Evolutionary conservation across 1,140 invertebrate species (phyloP).

Genomic region (Anagrus nilaparvatae): DNA sequence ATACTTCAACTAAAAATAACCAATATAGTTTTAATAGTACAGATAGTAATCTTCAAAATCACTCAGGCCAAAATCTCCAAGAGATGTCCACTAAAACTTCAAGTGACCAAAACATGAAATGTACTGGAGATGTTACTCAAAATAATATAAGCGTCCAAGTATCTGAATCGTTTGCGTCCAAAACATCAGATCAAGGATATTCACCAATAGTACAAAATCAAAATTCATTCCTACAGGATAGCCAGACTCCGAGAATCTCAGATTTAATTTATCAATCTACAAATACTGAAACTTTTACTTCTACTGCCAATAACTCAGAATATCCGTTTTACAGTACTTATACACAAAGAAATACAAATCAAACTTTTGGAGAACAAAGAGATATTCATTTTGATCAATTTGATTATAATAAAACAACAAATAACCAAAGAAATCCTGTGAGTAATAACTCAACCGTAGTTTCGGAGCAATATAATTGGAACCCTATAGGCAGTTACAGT

Average conservation of each 20-base stretch:
- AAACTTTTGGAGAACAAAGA: slow-evolving; percentile 3
- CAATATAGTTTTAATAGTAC: slow-evolving; percentile 2
- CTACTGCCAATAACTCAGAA: too few species aligned
- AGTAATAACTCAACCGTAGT: slow-evolving; percentile 3
- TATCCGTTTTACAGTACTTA: slow-evolving; percentile 18
- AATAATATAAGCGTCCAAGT: slow-evolving; percentile 21
- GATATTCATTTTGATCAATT: not conserved
- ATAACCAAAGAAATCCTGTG: not conserved
- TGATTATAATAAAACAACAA: slow-evolving; percentile 6
- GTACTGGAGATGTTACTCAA: slow-evolving; percentile 14
- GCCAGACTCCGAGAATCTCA: not conserved
- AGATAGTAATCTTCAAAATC: too few species aligned
- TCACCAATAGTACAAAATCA: too few species aligned
- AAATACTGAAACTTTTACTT: slow-evolving; percentile 12
- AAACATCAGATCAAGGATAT: not conserved
- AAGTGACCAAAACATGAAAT: slow-evolving; percentile 17
- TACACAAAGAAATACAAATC: slow-evolving; percentile 3
- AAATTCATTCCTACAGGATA: too few species aligned
- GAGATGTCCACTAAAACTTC: too few species aligned
- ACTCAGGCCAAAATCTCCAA: too few species aligned
- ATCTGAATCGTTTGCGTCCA: slow-evolving; percentile 16
- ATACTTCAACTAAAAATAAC: slow-evolving; percentile 7
- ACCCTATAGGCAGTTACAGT: slow-evolving; percentile 6
- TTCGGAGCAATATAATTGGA: slow-evolving; percentile 14
- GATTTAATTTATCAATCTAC: slow-evolving; percentile 1